Conservation (phyloP, 92 coral and sea anemone genomes). For the Zoanthus sociatus region DNA sequence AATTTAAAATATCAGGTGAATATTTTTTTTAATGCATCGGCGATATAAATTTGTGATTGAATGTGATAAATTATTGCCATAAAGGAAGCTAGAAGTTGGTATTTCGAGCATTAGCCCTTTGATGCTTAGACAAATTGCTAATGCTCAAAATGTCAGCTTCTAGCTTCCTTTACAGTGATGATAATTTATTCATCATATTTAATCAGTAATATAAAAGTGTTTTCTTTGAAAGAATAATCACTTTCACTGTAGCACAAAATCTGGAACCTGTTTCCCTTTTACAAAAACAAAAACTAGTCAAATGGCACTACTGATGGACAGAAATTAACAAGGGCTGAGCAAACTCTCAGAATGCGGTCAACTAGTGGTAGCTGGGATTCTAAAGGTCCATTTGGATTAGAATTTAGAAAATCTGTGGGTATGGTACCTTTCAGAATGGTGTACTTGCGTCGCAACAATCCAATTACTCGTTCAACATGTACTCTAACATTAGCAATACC, state of each 20-base stretch:
- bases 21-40: background rate
- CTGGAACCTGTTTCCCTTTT: conserved; percentile 4
- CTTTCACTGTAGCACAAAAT: conserved; percentile 3
- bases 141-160: background rate
- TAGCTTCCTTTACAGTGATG: conserved; percentile 7
- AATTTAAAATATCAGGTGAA: background rate
- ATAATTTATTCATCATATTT: conserved; percentile 1
- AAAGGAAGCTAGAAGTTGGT: background rate
- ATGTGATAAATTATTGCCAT: background rate
- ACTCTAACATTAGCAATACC: conserved; percentile 65
- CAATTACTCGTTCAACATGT: conserved; percentile 69
- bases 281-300: conserved; percentile 33
- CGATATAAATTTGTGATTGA: conserved; percentile 1
- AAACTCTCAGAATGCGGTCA: conserved; percentile 69
- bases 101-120: background rate
- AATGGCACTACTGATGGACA: conserved; percentile 69
- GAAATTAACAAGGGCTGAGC: conserved; percentile 68
- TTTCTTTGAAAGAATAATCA: background rate
- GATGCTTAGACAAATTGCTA: background rate
- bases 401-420: conserved; percentile 61
- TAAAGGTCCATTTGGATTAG: conserved; percentile 19
- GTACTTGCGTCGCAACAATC: conserved; percentile 63
- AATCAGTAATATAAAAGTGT: conserved; percentile 4
- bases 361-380: conserved; percentile 45
- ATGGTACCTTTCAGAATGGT: conserved; percentile 65